Evolutionary conservation across 2,888 invertebrate genomes (phyloP), one percentile per base, ranked within the genome.

Genomic region (Ophion slaviceki): DNA sequence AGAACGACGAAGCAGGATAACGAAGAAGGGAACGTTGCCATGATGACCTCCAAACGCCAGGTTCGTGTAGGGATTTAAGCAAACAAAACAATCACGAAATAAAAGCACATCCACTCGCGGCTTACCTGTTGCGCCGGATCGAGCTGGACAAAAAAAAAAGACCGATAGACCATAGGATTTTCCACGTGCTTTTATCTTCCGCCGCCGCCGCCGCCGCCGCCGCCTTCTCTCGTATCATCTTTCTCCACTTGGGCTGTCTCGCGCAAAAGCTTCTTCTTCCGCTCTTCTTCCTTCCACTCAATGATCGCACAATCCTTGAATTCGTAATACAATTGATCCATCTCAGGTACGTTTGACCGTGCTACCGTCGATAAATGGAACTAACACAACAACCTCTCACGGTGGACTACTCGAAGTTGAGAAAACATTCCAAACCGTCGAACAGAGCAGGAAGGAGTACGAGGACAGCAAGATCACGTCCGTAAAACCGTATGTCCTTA

Each of bases 361-460:
- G n/a, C 93, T 97, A 82, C 97, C 97, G 11, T 95, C 96, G 17
- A 91, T 95, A 78, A 96, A 96, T 89, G 95, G 95, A 85, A 95
- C 96, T 62, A 94, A 94, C 88, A 94, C 94, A n/a, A 94, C 93
- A 11, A 95, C 95, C 10, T 97, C 97, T 0, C 97, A 97, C 90
- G 97, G 97, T 14, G 97, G 97, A 14, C 92, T 97, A 78, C 93
- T 97, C 71, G 97, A 97, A 93, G 97, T 97, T 11, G 97, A 97
- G 90, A 96, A 95, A 67, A 96, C 96, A 87, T 96, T 96, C 90
- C 95, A 96, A 92, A 96, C 96, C 20, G 96, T 97, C 2, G 97
- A 97, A 87, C 96, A 96, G 91, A 94, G 95, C 62, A 94, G 94
- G 72, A 94, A 93, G 88, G 94, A 94, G 82, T 94, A 94, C 89